Percentiles rank a stretch among this genome's conserved stretches.
These are phyloP conservation scores for Meleagris gallopavo DNA, from an alignment of 2,113 vertebrate species.

Conservation along the genomic window DNA sequence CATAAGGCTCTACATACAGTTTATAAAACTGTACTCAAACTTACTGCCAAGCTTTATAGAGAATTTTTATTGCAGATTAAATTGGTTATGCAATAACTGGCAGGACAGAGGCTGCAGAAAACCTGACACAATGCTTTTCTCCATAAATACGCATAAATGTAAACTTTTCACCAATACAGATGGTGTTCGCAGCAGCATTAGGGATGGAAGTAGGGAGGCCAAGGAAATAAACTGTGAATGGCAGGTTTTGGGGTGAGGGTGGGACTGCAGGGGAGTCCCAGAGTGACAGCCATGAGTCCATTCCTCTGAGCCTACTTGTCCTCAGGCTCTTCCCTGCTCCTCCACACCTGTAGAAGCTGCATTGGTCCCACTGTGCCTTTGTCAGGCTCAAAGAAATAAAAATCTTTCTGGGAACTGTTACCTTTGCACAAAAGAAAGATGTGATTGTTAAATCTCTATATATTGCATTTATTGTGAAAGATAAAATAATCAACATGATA, in stretches of 20 bases:
- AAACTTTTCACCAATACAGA: not conserved
- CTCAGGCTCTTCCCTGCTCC: not conserved
- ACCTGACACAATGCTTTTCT: not conserved
- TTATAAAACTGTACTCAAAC: not conserved
- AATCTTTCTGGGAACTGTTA: not conserved
- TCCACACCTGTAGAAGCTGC: not conserved
- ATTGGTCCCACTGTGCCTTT: not conserved
- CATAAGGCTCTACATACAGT: not conserved
- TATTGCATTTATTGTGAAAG: constrained; percentile 1
- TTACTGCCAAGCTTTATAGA: not conserved
- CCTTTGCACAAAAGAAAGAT: not conserved
- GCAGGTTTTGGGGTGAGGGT: fast-evolving
- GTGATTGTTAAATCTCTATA: not conserved
- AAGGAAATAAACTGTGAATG: not conserved
- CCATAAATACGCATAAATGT: not conserved
- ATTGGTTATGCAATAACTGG: not conserved
- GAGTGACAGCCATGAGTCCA: fast-evolving
- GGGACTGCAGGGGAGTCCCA: not conserved
- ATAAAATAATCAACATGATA: not conserved
- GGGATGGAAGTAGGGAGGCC: not conserved
- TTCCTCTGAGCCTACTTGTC: not conserved
- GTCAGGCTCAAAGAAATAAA: not conserved
- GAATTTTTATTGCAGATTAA: not conserved
- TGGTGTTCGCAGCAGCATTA: not conserved
- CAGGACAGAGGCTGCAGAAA: not conserved